These are phyloP conservation scores for Orthosia cruda DNA, from an alignment of 2,888 invertebrate genomes.

Conservation along the genomic window DNA sequence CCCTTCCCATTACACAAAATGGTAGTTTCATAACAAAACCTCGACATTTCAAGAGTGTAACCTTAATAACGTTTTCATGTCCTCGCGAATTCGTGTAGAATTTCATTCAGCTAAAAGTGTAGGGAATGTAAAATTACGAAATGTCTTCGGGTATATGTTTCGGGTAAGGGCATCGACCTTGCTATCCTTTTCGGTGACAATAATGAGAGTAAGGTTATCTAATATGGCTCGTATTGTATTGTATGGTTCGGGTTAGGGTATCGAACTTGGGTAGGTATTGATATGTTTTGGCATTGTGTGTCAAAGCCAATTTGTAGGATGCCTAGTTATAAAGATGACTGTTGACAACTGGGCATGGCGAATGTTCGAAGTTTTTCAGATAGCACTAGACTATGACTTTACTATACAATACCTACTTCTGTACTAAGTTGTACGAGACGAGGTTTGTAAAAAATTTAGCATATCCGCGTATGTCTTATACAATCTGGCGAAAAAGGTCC, in stretches of 20 bases:
- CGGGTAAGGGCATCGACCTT: slow-evolving; percentile 61
- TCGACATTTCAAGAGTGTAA: slow-evolving; percentile 39
- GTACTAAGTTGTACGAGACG: too few species aligned
- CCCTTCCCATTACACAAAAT: neutral
- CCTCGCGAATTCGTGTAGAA: slow-evolving; percentile 64
- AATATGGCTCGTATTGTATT: slow-evolving; percentile 41
- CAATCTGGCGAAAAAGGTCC: too few species aligned
- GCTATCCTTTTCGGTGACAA: slow-evolving; percentile 62
- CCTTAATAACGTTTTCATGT: slow-evolving; percentile 72
- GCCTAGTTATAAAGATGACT: neutral
- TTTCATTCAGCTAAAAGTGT: slow-evolving; percentile 75
- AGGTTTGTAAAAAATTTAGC: too few species aligned
- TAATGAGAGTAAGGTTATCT: slow-evolving; percentile 68
- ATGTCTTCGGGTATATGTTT: slow-evolving; percentile 61
- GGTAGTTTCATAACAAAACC: slow-evolving; percentile 37
- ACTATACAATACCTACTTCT: too few species aligned
- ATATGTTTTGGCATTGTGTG: neutral
- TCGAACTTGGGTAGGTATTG: neutral
- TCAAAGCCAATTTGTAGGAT: neutral
- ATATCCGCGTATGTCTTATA: too few species aligned
- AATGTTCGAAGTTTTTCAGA: neutral
- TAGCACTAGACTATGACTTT: too few species aligned
- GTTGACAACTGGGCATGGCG: neutral
- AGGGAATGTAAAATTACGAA: slow-evolving; percentile 68
- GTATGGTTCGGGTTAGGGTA: slow-evolving; percentile 18